Evolutionary conservation across 2,113 vertebrate genomes (phyloP), one percentile per base, ranked within the genome.

Genomic region (Gracilinanus agilis): DNA sequence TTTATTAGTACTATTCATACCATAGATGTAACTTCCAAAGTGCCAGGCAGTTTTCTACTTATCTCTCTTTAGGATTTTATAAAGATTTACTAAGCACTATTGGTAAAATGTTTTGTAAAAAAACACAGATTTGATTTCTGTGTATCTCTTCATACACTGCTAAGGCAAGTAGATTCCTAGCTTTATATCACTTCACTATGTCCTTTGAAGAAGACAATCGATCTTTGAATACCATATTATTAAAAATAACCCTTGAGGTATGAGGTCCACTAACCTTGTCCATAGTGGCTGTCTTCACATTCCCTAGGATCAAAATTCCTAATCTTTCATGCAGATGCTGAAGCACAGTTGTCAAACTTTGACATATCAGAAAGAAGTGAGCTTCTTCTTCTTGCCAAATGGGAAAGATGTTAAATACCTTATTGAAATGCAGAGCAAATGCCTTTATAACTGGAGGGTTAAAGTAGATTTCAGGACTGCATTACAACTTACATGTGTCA

Each of bases 401-500:
- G 83, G 88, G 96, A 97, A 97, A 90, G 89, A 90, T 40, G 44
- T 95, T 96, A 95, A 97, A 96, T 95, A 95, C 58, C 93, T 53
- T 83, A 93, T 96, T 93, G 54, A 96, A 96, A 97, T 94, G 92
- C 94, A 83, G 12, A 94, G 27, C 93, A 97, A 96, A 96, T 91
- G 67, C 54, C 90, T 96, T 94, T 91, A 92, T 97, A 89, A 93
- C 91, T 83, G 95, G 90, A 96, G 94, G 97, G 94, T 92, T 96
- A 96, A 93, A 96, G 90, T 90, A 92, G 91, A 90, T 96, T 96
- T 96, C 94, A 93, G 92, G 92, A 93, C 94, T 95, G 96, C 94
- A 96, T 94, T 95, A 92, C 88, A 95, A 96, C 27, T 89, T 95
- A 95, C 90, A 88, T 93, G 61, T 97, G 89, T 95, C 95, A 96